A percentile compares a stretch with the other conserved stretches of the same genome.
Evolutionary conservation across 1,140 invertebrate species (phyloP).

Genomic region (Cydia splendana): DNA sequence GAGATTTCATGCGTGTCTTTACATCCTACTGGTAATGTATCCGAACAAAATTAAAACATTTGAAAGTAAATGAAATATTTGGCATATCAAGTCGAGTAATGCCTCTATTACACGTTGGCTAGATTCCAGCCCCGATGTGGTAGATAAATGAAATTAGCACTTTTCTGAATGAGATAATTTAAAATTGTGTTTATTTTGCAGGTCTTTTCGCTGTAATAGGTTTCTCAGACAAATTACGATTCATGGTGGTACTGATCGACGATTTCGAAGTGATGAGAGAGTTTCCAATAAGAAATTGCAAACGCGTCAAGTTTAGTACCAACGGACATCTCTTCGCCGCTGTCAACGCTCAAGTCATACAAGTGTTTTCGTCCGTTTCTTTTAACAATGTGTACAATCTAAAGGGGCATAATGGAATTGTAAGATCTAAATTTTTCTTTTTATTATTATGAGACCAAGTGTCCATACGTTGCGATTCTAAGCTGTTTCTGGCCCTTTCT

Average conservation of each 20-base stretch:
- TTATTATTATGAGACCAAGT: not conserved
- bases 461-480: no score
- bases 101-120: no score
- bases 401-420: slow-evolving; percentile 89
- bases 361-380: slow-evolving; percentile 87
- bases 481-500: no score
- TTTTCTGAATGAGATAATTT: slow-evolving; percentile 4
- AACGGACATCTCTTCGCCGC: slow-evolving; percentile 92
- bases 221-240: slow-evolving; percentile 93
- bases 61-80: no score
- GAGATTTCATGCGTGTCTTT: slow-evolving; percentile 89
- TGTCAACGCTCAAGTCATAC: slow-evolving; percentile 88
- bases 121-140: no score
- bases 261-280: slow-evolving; percentile 90
- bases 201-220: slow-evolving; percentile 93
- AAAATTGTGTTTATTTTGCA: slow-evolving; percentile 48
- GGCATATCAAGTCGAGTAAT: no score
- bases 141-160: no score
- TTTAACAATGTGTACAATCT: slow-evolving; percentile 86
- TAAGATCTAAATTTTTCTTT: slow-evolving; percentile 58
- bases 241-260: slow-evolving; percentile 92
- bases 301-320: slow-evolving; percentile 86
- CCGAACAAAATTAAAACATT: not conserved
- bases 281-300: slow-evolving; percentile 87
- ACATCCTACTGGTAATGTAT: slow-evolving; percentile 84